These are phyloP conservation scores for Noctua fimbriata DNA, from an alignment of 2,888 invertebrate genomes.

Conservation along the genomic window DNA sequence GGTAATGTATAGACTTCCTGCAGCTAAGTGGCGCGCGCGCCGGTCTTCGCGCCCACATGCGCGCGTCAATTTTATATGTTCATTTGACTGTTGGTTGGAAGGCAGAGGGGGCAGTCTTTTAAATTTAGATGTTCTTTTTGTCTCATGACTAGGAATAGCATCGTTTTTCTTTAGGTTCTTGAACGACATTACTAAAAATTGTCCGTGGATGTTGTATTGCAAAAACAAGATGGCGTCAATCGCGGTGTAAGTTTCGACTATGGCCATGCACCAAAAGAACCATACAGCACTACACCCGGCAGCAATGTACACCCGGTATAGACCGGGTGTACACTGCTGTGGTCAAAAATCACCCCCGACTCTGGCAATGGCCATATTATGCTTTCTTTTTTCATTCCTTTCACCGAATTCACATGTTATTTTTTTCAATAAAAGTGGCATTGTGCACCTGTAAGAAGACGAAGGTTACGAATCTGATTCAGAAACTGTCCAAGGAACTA, in stretches of 20 bases:
- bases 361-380: too few relatives aligned
- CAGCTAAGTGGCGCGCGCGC: constrained; percentile 80
- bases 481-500: too few relatives aligned
- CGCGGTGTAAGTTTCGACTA: not conserved
- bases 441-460: too few relatives aligned
- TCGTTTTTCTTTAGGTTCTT: not conserved
- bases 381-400: too few relatives aligned
- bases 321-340: not conserved
- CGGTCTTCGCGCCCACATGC: constrained; percentile 67
- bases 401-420: too few relatives aligned
- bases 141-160: not conserved
- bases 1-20: constrained; percentile 88
- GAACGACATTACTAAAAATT: not conserved
- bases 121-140: constrained; percentile 26
- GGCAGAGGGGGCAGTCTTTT: constrained; percentile 7
- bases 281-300: not conserved
- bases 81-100: constrained; percentile 46
- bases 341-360: too few relatives aligned
- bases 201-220: not conserved
- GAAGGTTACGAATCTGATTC: too few relatives aligned
- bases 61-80: constrained; percentile 51
- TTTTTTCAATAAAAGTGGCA: too few relatives aligned
- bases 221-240: not conserved
- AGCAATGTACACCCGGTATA: too few relatives aligned
- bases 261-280: not conserved